phyloP scores from a whole-genome alignment of 2,113 vertebrate genomes.

The Erythrolamprus reginae region DNA sequence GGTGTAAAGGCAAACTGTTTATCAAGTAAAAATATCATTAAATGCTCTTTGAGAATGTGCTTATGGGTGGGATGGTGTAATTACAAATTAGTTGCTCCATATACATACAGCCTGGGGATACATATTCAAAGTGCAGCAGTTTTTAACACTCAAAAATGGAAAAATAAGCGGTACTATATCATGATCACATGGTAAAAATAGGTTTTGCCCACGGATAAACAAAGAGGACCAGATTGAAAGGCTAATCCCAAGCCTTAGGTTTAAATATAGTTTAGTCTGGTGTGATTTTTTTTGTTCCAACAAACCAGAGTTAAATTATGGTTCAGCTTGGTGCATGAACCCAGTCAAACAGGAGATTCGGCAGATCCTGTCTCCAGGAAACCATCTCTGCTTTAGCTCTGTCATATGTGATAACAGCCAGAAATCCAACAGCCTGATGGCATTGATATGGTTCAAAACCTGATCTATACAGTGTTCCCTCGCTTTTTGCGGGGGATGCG shows the following conservation, averaged over 20 bases:
- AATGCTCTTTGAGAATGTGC: background rate
- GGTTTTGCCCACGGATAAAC: background rate
- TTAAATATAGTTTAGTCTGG: background rate
- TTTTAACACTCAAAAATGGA: background rate
- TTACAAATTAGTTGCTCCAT: constrained; percentile 6
- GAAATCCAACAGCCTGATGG: background rate
- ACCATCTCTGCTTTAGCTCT: background rate
- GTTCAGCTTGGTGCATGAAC: background rate
- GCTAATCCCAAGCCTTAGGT: background rate
- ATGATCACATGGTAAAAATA: background rate
- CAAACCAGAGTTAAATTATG: background rate
- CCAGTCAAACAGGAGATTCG: background rate
- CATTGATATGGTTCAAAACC: background rate
- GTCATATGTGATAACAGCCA: too few relatives aligned
- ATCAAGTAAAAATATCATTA: background rate
- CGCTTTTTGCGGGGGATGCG: too few relatives aligned
- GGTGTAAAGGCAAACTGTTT: background rate
- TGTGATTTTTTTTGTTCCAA: background rate
- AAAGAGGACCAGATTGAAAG: background rate
- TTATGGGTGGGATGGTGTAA: background rate
- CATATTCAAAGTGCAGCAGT: background rate
- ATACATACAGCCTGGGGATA: background rate
- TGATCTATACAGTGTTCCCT: too few relatives aligned
- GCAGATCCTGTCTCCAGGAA: background rate
- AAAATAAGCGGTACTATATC: background rate